phyloP scores from a whole-genome alignment of 1,140 invertebrate species.

The Alviniconcha marisindica region DNA sequence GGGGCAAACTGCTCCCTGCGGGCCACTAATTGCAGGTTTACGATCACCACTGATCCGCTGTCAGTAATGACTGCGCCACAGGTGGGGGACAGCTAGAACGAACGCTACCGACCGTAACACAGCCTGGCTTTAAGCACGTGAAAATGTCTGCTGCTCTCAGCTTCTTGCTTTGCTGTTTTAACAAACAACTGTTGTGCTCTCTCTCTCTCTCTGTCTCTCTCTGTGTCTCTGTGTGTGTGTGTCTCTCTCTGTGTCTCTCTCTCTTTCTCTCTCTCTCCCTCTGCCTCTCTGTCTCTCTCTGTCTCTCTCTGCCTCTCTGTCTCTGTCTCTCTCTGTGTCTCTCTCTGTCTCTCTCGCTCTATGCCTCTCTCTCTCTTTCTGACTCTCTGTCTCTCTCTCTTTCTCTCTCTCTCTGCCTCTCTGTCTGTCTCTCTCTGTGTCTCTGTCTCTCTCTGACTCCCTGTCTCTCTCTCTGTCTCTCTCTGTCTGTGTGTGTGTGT shows the following conservation, averaged over 20 bases:
- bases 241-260: constrained; percentile 1
- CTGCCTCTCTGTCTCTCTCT: background rate
- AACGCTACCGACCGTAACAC: too few relatives aligned
- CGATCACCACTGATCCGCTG: too few relatives aligned
- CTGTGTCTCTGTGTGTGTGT: background rate
- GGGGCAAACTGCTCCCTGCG: too few relatives aligned
- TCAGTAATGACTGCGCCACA: too few relatives aligned
- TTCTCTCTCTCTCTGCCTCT: background rate
- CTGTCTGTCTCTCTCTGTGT: background rate
- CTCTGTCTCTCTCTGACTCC: background rate
- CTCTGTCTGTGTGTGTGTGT: background rate
- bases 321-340: background rate
- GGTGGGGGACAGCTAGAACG: too few relatives aligned
- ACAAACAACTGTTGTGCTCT: background rate
- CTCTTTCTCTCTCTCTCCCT: background rate
- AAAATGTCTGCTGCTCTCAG: too few relatives aligned
- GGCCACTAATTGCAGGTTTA: too few relatives aligned
- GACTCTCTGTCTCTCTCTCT: background rate
- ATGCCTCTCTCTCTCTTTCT: background rate
- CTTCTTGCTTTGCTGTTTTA: too few relatives aligned
- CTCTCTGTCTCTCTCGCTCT: background rate
- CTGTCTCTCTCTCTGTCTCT: constrained; percentile 2
- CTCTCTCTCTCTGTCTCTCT: constrained; percentile 5
- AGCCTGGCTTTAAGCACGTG: too few relatives aligned
- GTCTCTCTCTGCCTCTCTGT: background rate